These are phyloP conservation scores for Dicroscelio sp. DNA, from an alignment of 2,888 invertebrate species.

Conservation along the genomic window DNA sequence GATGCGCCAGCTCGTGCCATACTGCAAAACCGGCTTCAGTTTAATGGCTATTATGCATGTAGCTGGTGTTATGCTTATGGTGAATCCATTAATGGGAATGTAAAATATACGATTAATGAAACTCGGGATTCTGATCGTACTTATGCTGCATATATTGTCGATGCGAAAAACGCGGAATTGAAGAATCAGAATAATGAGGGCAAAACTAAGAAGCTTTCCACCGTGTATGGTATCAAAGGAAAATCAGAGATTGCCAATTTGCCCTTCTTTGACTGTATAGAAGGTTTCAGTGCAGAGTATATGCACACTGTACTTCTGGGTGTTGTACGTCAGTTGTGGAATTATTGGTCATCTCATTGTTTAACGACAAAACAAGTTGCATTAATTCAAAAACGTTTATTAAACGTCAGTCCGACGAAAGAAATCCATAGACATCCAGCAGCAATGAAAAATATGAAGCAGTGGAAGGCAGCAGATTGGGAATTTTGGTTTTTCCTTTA, in stretches of 20 bases:
- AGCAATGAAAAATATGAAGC: slow-evolving; percentile 26
- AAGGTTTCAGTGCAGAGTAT: slow-evolving; percentile 63
- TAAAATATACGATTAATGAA: neutral
- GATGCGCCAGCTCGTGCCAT: slow-evolving; percentile 5
- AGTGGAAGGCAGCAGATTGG: slow-evolving; percentile 73
- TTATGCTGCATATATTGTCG: neutral
- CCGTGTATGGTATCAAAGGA: no score
- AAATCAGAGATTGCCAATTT: no score
- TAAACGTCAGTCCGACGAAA: slow-evolving; percentile 26
- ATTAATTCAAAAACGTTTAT: neutral
- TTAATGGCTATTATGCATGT: slow-evolving; percentile 23
- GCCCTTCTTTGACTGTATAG: no score
- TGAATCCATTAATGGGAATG: neutral
- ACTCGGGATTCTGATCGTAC: no score
- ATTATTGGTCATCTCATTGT: slow-evolving; percentile 19
- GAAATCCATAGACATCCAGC: slow-evolving; percentile 74
- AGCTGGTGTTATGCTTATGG: slow-evolving; percentile 23
- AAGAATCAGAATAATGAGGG: no score
- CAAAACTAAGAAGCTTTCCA: no score
- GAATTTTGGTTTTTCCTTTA: slow-evolving; percentile 78
- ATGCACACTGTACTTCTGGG: slow-evolving; percentile 66
- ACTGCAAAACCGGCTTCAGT: slow-evolving; percentile 5
- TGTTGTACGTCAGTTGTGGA: slow-evolving; percentile 48
- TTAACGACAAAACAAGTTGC: neutral
- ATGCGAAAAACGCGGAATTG: neutral